A percentile compares a stretch with the other conserved stretches of the same genome.
phyloP scores from a whole-genome alignment of 2,888 invertebrate species.

The Lagria hirta region DNA sequence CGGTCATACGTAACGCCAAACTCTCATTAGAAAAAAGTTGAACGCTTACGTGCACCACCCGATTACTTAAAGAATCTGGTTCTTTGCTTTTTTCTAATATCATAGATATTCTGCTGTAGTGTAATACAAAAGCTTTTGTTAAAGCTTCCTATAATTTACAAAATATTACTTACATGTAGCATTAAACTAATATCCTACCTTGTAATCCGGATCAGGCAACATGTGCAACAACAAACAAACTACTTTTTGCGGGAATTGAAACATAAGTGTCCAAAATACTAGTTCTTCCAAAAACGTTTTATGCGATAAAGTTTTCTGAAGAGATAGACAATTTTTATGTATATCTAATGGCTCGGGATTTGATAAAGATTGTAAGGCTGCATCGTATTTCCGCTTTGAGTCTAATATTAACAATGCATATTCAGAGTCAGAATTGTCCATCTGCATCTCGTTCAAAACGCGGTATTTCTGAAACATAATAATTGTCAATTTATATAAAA shows the following conservation, averaged over 20 bases:
- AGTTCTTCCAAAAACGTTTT: slow-evolving; percentile 89
- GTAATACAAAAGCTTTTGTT: slow-evolving; percentile 91
- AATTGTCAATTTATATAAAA: slow-evolving; percentile 4
- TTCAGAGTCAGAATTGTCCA: slow-evolving; percentile 65
- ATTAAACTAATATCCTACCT: slow-evolving; percentile 59
- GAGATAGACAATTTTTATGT: slow-evolving; percentile 77
- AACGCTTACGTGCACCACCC: slow-evolving; percentile 97
- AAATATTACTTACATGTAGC: slow-evolving; percentile 9
- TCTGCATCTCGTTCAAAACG: slow-evolving; percentile 66
- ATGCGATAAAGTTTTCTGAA: slow-evolving; percentile 78
- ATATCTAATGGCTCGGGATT: slow-evolving; percentile 69
- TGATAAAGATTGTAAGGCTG: slow-evolving; percentile 78
- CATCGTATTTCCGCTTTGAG: slow-evolving; percentile 75
- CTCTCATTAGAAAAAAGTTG: slow-evolving; percentile 94
- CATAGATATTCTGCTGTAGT: slow-evolving; percentile 92
- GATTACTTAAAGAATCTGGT: slow-evolving; percentile 90
- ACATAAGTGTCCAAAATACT: slow-evolving; percentile 97
- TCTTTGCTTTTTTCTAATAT: slow-evolving; percentile 84
- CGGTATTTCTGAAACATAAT: slow-evolving; percentile 65
- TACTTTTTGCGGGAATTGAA: slow-evolving; percentile 95
- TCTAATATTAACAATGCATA: slow-evolving; percentile 73
- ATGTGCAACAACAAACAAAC: slow-evolving; percentile 93
- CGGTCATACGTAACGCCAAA: slow-evolving; percentile 86
- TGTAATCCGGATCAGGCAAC: slow-evolving; percentile 93
- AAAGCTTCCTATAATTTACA: slow-evolving; percentile 73